phyloP scores from a whole-genome alignment of 2,888 invertebrate species.

The Acleris holmiana region DNA sequence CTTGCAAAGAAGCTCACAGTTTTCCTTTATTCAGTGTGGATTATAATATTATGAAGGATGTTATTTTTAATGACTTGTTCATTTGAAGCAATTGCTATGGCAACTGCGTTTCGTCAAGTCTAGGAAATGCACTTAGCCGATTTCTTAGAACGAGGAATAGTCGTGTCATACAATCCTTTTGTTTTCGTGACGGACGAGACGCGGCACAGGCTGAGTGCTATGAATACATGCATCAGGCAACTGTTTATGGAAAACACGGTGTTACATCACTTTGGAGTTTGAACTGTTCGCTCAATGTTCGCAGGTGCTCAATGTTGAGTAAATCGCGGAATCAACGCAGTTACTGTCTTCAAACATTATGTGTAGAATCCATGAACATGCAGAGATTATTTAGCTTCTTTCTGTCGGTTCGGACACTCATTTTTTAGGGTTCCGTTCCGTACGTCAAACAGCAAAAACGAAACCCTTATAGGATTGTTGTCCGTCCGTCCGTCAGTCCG shows the following conservation, averaged over 20 bases:
- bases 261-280: slow-evolving; percentile 14
- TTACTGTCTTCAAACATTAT: too few relatives aligned
- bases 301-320: too few relatives aligned
- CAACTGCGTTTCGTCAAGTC: slow-evolving; percentile 19
- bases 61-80: background rate
- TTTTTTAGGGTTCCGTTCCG: too few relatives aligned
- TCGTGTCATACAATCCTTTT: slow-evolving; percentile 22
- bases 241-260: slow-evolving; percentile 5
- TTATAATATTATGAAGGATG: too few relatives aligned
- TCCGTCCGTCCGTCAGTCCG: too few relatives aligned
- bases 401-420: too few relatives aligned
- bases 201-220: slow-evolving; percentile 20
- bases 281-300: too few relatives aligned
- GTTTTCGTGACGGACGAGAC: slow-evolving; percentile 22
- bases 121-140: slow-evolving; percentile 22
- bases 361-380: too few relatives aligned
- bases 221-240: slow-evolving; percentile 26
- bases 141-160: slow-evolving; percentile 20
- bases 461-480: too few relatives aligned
- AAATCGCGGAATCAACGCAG: too few relatives aligned
- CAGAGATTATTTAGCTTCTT: too few relatives aligned
- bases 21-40: background rate
- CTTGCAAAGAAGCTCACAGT: background rate
- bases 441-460: too few relatives aligned
- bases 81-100: background rate